Percentiles rank a stretch among this genome's conserved stretches.
These are phyloP conservation scores for Cottoperca gobio DNA, from an alignment of 2,797 vertebrate genomes.

Conservation along the genomic window DNA sequence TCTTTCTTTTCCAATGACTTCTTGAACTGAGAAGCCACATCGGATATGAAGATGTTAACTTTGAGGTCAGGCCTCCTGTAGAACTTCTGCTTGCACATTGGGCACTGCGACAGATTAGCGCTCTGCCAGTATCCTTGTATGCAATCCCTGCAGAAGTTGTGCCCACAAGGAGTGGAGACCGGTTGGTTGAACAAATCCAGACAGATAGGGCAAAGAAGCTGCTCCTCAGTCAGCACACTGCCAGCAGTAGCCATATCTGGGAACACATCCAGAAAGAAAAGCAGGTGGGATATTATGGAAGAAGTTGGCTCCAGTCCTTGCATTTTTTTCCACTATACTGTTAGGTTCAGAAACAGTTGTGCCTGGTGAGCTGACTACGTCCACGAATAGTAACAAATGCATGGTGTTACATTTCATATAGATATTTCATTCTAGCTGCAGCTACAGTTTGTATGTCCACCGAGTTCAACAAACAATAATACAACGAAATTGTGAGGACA, in stretches of 20 bases:
- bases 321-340: slow-evolving; percentile 22
- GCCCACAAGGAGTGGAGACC: slow-evolving; percentile 80
- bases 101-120: slow-evolving; percentile 70
- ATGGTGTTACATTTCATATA: slow-evolving; percentile 63
- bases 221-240: slow-evolving; percentile 71
- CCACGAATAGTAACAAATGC: slow-evolving; percentile 65
- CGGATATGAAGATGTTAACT: slow-evolving; percentile 78
- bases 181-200: slow-evolving; percentile 78
- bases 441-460: slow-evolving; percentile 10
- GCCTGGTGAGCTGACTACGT: slow-evolving; percentile 25
- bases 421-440: slow-evolving; percentile 34
- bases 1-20: slow-evolving; percentile 34
- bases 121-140: slow-evolving; percentile 76
- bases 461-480: slow-evolving; percentile 21
- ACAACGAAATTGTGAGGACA: not conserved
- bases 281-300: slow-evolving; percentile 60
- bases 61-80: slow-evolving; percentile 70
- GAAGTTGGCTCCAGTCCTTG: slow-evolving; percentile 17
- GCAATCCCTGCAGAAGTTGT: slow-evolving; percentile 82
- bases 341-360: slow-evolving; percentile 52
- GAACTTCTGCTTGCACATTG: slow-evolving; percentile 79
- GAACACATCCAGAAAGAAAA: slow-evolving; percentile 67
- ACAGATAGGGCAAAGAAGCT: slow-evolving; percentile 80
- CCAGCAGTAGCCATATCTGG: slow-evolving; percentile 75
- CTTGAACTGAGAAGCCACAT: slow-evolving; percentile 70